phyloP scores from a whole-genome alignment of 2,888 invertebrate species.

The Nomada hirtipes region DNA sequence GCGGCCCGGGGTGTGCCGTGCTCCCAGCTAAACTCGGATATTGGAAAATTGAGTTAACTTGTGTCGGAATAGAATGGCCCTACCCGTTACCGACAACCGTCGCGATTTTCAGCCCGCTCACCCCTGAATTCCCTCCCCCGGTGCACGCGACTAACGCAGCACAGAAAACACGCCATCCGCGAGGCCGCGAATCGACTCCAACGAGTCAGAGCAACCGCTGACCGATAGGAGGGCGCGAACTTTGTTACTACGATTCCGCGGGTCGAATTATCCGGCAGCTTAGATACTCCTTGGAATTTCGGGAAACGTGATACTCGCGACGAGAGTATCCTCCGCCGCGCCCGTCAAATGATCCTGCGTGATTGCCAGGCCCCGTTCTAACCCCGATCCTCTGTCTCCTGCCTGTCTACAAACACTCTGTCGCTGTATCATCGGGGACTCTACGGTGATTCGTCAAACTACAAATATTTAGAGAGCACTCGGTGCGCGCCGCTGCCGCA shows the following conservation, averaged over 20 bases:
- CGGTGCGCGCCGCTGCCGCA: background rate
- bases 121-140: constrained; percentile 15
- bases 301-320: background rate
- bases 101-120: constrained; percentile 8
- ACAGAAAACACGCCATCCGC: constrained; percentile 21
- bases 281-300: no score
- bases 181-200: background rate
- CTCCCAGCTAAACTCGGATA: constrained; percentile 39
- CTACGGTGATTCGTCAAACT: constrained; percentile 38
- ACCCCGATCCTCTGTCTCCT: constrained; percentile 41
- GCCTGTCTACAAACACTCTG: constrained; percentile 41
- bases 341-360: constrained; percentile 46
- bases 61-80: constrained; percentile 27
- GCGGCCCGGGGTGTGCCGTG: constrained; percentile 20
- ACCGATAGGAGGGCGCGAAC: constrained; percentile 31
- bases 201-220: background rate
- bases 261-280: background rate
- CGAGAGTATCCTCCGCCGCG: constrained; percentile 45
- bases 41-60: constrained; percentile 52
- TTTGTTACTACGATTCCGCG: constrained; percentile 35
- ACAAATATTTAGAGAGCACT: constrained; percentile 55
- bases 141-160: constrained; percentile 2
- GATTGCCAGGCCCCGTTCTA: constrained; percentile 50
- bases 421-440: constrained; percentile 29
- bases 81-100: constrained; percentile 28